Percentiles rank a stretch among this genome's conserved stretches.
phyloP scores from a whole-genome alignment of 1,140 invertebrate genomes.

The Leptinotarsa defecta region DNA sequence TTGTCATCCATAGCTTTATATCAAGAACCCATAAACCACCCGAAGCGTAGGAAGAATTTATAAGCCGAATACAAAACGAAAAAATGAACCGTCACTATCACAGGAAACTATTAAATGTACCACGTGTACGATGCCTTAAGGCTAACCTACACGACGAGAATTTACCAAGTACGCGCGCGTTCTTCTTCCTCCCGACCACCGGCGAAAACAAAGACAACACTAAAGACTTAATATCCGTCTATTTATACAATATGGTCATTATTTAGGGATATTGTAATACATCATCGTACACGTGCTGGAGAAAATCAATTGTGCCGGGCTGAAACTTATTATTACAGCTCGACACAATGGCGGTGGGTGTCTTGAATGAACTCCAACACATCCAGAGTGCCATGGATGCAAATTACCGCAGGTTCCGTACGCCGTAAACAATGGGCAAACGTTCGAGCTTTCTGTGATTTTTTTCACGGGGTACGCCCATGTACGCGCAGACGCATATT shows the following conservation, averaged over 20 bases:
- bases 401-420: constrained; percentile 48
- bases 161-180: constrained; percentile 1
- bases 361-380: constrained; percentile 48
- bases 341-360: constrained; percentile 52
- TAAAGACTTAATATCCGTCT: constrained; percentile 32
- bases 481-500: constrained; percentile 8
- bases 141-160: constrained; percentile 15
- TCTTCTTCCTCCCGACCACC: background rate
- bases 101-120: constrained; percentile 25
- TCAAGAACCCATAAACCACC: constrained; percentile 23
- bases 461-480: constrained; percentile 38
- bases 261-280: constrained; percentile 53
- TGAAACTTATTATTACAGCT: constrained; percentile 50
- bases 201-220: background rate
- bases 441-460: constrained; percentile 36
- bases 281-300: constrained; percentile 53
- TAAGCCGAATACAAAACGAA: background rate
- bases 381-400: constrained; percentile 46
- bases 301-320: constrained; percentile 51
- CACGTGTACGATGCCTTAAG: constrained; percentile 18
- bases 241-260: constrained; percentile 52
- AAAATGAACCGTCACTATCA: constrained; percentile 18
- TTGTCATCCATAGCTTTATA: constrained; percentile 24
- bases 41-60: constrained; percentile 23
- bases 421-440: constrained; percentile 45